Percentiles rank a stretch among this genome's conserved stretches.
phyloP scores from a whole-genome alignment of 2,888 invertebrate genomes.

The Rhimphoctona megacephalus region DNA sequence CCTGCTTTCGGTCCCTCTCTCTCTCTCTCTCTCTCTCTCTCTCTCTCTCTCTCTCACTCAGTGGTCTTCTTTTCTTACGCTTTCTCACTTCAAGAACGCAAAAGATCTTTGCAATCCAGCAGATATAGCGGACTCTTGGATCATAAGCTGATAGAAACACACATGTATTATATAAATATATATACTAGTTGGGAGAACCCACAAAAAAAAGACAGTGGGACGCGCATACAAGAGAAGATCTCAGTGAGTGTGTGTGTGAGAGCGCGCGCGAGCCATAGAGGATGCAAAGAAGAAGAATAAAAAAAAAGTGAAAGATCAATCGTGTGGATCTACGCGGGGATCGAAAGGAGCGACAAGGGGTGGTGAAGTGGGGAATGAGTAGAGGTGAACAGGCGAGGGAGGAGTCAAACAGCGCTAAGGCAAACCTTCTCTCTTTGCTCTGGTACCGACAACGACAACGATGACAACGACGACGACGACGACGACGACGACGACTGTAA shows the following conservation, averaged over 20 bases:
- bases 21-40: conserved; percentile 1
- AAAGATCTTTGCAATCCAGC: conserved; percentile 30
- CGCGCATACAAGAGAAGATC: conserved; percentile 31
- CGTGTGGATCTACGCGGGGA: conserved; percentile 69
- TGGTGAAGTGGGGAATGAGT: conserved; percentile 69
- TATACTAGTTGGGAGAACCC: conserved; percentile 31
- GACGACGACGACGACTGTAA: conserved; percentile 18
- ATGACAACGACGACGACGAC: conserved; percentile 48
- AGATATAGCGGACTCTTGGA: conserved; percentile 35
- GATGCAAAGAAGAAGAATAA: conserved; percentile 47
- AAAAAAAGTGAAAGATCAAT: conserved; percentile 63
- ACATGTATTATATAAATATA: neutral
- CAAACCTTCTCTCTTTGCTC: conserved; percentile 78
- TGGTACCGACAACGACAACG: conserved; percentile 64
- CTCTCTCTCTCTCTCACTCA: conserved; percentile 12
- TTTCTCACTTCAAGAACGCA: conserved; percentile 39
- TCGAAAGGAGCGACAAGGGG: conserved; percentile 67
- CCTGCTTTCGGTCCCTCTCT: conserved; percentile 18
- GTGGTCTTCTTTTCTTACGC: neutral
- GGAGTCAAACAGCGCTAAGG: conserved; percentile 79
- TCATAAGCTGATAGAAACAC: neutral
- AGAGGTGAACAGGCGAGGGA: conserved; percentile 74
- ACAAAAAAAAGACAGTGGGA: conserved; percentile 52
- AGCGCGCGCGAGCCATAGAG: conserved; percentile 46
- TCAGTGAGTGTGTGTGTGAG: conserved; percentile 28